These are phyloP conservation scores for Achlya flavicornis DNA, from an alignment of 2,888 invertebrate genomes.

Conservation along the genomic window DNA sequence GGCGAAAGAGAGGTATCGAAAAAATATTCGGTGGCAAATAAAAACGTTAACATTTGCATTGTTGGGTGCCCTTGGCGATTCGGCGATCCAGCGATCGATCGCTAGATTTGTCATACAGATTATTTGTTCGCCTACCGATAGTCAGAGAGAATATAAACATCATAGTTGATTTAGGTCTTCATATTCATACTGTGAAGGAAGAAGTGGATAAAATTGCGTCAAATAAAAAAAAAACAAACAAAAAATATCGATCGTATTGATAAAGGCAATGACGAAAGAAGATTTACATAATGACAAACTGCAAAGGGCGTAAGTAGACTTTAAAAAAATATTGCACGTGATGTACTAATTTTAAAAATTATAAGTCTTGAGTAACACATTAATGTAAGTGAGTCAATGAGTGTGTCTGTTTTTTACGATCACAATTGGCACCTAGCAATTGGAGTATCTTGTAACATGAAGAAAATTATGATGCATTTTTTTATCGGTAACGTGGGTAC, in stretches of 20 bases:
- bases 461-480: no score
- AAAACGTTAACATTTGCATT: conserved; percentile 40
- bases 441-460: no score
- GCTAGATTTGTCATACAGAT: conserved; percentile 11
- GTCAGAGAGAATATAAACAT: background rate
- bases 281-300: no score
- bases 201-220: background rate
- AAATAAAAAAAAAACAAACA: no score
- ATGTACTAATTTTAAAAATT: no score
- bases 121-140: background rate
- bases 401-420: no score
- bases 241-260: background rate
- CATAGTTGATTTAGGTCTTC: background rate
- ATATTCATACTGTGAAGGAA: background rate
- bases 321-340: no score
- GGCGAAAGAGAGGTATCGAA: conserved; percentile 29
- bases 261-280: background rate
- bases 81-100: conserved; percentile 14
- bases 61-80: conserved; percentile 31
- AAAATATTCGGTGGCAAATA: conserved; percentile 35
- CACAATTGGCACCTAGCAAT: no score
- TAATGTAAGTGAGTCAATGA: no score
- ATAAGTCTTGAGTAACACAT: no score
- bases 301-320: no score
- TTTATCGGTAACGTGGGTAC: background rate